A percentile compares a stretch with the other conserved stretches of the same genome.
Evolutionary conservation across 2,888 invertebrate species (phyloP).

Genomic region (Agriopis marginaria): DNA sequence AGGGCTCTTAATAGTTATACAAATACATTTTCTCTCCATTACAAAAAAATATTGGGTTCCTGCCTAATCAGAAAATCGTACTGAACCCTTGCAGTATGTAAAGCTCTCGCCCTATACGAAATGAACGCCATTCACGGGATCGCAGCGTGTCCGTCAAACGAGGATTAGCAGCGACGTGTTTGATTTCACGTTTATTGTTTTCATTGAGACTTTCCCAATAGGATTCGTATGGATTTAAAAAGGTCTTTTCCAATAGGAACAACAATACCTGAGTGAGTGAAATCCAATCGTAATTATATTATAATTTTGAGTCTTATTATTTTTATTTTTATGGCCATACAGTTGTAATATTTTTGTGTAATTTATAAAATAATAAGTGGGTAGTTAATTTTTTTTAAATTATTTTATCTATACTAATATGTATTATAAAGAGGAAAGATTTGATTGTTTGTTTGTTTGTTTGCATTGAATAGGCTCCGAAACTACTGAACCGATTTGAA

Average conservation of each 20-base stretch:
- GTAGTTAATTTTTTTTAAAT: too few species aligned
- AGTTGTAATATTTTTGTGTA: too few species aligned
- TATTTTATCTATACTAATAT: too few species aligned
- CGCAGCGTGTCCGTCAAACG: slow-evolving; percentile 41
- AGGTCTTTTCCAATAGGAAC: slow-evolving; percentile 3
- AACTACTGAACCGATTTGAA: too few species aligned
- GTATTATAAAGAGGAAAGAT: too few species aligned
- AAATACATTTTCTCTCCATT: background rate
- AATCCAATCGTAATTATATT: too few species aligned
- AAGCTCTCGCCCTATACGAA: slow-evolving; percentile 50
- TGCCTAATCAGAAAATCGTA: background rate
- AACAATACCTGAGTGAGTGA: background rate
- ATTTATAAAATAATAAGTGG: too few species aligned
- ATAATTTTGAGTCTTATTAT: too few species aligned
- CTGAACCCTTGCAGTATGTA: slow-evolving; percentile 63
- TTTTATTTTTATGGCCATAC: too few species aligned
- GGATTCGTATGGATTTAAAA: background rate
- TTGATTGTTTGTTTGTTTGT: too few species aligned
- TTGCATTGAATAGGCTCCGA: too few species aligned
- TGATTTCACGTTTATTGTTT: slow-evolving; percentile 45
- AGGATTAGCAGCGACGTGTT: slow-evolving; percentile 53
- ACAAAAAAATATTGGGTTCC: background rate
- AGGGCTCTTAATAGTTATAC: too few species aligned
- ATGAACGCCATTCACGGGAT: slow-evolving; percentile 67
- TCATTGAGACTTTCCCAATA: slow-evolving; percentile 20